Base-by-base conservation (phyloP, 1,140 invertebrate species). In the Micrasema longulum region DNA sequence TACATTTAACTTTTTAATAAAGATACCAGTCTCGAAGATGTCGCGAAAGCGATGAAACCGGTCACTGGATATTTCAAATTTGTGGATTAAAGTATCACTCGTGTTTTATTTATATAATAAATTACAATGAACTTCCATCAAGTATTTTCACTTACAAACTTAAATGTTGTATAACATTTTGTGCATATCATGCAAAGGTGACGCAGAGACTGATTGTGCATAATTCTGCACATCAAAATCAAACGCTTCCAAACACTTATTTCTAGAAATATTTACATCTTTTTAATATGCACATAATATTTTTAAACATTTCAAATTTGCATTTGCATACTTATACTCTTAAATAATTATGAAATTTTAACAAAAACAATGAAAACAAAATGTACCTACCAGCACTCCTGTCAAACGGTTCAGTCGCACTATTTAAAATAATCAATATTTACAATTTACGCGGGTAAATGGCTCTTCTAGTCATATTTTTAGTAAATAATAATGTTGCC, bases 211-310 rank as follows among this genome's bases (percentile, higher is more conserved):
- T 7, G 2, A 31, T 3, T 43, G 41, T 43, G 47, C 47, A 50
- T 50, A 50, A 50, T 50, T 50, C 47, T 50, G 47, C 47, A 50
- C 47, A 50, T 50, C 41, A 50, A 50, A 50, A 18, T 50, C 16
- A 50, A 50, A 50, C 47, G 20, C 47, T 50, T 50, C 9, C 11
- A 22, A 3, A 11, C 3, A 16, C 16, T 50, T 50, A 50, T 50
- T 50, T 50, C 11, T 50, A 18, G 11, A 11, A 22, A 1, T 50
- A 50, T 18, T 50, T 50, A 18, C 26, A 31, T 10, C 5, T 50
- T 10, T 18, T 50, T 16, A 50, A 47, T 50, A 18, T 50, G 20
- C 47, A 50, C 47, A 50, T 50, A 18, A 50, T 18, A 3, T 22
- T 50, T 18, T 18, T 18, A 50, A 16, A 50, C 2, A 50, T 50